A percentile compares a stretch with the other conserved stretches of the same genome.
phyloP scores from a whole-genome alignment of 2,888 invertebrate genomes.

The Cantharis lateralis region DNA sequence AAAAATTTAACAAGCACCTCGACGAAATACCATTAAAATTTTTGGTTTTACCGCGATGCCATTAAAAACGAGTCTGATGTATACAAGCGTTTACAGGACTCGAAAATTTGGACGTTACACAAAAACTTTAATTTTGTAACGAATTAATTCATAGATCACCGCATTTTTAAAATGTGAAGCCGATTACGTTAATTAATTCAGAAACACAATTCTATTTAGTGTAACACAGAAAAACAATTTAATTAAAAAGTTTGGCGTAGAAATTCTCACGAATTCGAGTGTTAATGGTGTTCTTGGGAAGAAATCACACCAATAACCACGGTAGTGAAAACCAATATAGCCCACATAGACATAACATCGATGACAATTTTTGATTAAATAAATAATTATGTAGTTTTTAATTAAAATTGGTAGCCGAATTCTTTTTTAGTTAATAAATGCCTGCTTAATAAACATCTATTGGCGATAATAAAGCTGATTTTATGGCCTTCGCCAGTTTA shows the following conservation, averaged over 20 bases:
- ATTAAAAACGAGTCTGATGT: not conserved
- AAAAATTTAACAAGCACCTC: not conserved
- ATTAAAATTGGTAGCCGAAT: not conserved
- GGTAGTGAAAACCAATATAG: not conserved
- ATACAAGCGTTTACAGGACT: not conserved
- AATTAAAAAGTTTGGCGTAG: not conserved
- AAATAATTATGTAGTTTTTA: constrained; percentile 1
- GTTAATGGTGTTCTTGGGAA: not conserved
- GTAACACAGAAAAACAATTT: not conserved
- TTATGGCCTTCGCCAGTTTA: not conserved
- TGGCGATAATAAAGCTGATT: not conserved
- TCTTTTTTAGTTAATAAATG: not conserved
- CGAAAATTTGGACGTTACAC: not conserved
- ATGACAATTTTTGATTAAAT: constrained; percentile 2
- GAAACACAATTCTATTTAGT: not conserved
- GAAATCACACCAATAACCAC: not conserved
- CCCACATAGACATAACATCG: not conserved
- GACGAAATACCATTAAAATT: not conserved
- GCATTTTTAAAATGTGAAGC: not conserved
- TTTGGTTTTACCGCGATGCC: not conserved
- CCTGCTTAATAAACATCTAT: not conserved
- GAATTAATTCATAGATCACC: not conserved
- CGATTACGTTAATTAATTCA: not conserved
- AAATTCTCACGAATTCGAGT: not conserved
- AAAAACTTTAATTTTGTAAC: not conserved